phyloP scores from a whole-genome alignment of 2,113 vertebrate species.

The Notothenia coriiceps region DNA sequence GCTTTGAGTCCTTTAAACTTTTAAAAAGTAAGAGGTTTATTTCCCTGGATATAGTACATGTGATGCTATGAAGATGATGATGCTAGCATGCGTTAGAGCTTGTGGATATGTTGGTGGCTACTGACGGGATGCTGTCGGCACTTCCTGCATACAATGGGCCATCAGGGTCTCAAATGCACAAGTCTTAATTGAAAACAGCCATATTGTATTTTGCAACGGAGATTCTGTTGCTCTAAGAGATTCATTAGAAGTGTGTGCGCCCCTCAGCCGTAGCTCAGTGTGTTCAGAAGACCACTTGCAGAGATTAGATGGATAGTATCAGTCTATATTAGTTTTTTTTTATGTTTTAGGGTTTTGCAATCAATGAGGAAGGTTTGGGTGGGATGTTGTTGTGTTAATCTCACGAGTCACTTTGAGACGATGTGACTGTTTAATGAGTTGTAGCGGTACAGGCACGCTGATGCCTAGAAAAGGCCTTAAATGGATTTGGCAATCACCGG shows the following conservation, averaged over 20 bases:
- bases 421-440: slow-evolving; percentile 65
- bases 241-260: slow-evolving; percentile 31
- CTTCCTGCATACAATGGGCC: slow-evolving; percentile 63
- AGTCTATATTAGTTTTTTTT: slow-evolving; percentile 22
- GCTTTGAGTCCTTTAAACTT: slow-evolving; percentile 75
- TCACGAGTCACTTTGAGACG: slow-evolving; percentile 52
- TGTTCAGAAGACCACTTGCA: slow-evolving; percentile 26
- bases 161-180: slow-evolving; percentile 63
- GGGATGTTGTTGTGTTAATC: slow-evolving; percentile 26
- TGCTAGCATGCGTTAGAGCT: slow-evolving; percentile 43
- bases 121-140: slow-evolving; percentile 52
- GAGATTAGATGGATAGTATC: slow-evolving; percentile 27
- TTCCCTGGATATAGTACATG: slow-evolving; percentile 65
- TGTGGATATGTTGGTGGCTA: slow-evolving; percentile 42
- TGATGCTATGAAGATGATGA: slow-evolving; percentile 59
- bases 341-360: slow-evolving; percentile 29
- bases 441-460: slow-evolving; percentile 54
- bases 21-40: slow-evolving; percentile 75
- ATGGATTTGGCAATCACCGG: slow-evolving; percentile 80
- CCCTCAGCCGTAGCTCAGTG: slow-evolving; percentile 41
- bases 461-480: slow-evolving; percentile 76
- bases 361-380: slow-evolving; percentile 35
- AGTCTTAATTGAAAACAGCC: slow-evolving; percentile 70
- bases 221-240: slow-evolving; percentile 62
- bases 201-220: slow-evolving; percentile 62